These are phyloP conservation scores for Tetragnatha versicolor DNA, from an alignment of 1,140 invertebrate genomes.

Conservation along the genomic window DNA sequence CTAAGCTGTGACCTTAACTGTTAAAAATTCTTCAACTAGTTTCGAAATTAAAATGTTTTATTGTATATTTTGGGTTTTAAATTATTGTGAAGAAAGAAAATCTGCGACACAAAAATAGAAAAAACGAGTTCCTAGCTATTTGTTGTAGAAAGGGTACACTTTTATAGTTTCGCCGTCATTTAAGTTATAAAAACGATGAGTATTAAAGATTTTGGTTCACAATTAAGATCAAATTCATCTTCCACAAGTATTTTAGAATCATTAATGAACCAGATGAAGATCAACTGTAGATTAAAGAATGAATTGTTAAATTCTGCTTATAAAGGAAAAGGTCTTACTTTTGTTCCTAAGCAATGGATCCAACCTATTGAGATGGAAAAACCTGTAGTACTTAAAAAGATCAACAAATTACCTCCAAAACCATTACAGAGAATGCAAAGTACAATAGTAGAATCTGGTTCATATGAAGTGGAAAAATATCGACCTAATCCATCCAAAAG, in stretches of 20 bases:
- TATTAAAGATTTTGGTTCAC: too few species aligned
- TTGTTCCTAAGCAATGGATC: slow-evolving; percentile 8
- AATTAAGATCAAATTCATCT: too few species aligned
- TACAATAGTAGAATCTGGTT: slow-evolving; percentile 10
- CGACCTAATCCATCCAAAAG: slow-evolving; percentile 22
- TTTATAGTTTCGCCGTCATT: too few species aligned
- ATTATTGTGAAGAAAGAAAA: too few species aligned
- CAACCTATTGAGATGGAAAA: neutral
- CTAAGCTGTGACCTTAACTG: too few species aligned
- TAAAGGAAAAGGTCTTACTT: neutral
- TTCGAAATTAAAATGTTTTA: too few species aligned
- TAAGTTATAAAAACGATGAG: too few species aligned
- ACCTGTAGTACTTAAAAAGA: neutral
- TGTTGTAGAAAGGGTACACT: too few species aligned
- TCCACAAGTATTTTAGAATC: slow-evolving; percentile 12
- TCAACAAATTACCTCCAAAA: neutral
- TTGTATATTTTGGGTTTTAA: too few species aligned
- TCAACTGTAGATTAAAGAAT: slow-evolving; percentile 12
- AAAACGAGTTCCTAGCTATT: too few species aligned
- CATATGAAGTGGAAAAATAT: slow-evolving; percentile 9
- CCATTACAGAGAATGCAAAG: neutral
- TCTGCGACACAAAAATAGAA: too few species aligned
- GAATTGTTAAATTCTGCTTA: slow-evolving; percentile 18
- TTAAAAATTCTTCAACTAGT: too few species aligned
- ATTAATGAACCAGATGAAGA: slow-evolving; percentile 9